Evolutionary conservation across 2,888 invertebrate genomes (phyloP), one percentile per base, ranked within the genome.

Genomic region (Itoplectis maculator): DNA sequence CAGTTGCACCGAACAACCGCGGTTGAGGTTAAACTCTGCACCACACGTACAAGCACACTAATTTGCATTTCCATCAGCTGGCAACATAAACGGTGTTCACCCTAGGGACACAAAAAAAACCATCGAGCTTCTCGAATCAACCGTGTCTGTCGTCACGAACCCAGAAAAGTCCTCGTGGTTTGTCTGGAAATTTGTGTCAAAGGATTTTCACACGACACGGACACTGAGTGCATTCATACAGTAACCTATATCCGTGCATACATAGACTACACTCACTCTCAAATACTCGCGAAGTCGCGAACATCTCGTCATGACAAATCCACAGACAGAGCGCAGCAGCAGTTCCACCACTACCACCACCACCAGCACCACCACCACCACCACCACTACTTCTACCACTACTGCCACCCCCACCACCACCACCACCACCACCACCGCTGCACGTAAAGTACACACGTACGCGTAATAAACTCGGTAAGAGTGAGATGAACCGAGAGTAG

Each of bases 271-370:
- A 61, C 72, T 47, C 59, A 77, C 84, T 81, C 75, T 84, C 66
- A 81, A 77, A 81, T 69, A 83, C 54, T 81, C 72, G 79, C 78
- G 82, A 59, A 74, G 69, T 75, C 81, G 87, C 29, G 85, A 85
- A 79, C 82, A 86, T 84, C 85, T 75, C 79, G 81, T 83, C 86
- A 82, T 65, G 79, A 80, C 82, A 77, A 77, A 77, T 77, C 49
- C 54, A 51, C 56, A 37, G 37, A 23, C 45, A 56, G 70, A 66
- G 42, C 35, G 66, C 18, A 63, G 63, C 29, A 35, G 29, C 56
- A 73, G 65, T 15, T 1, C n/a, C 47, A 47, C 40, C 18, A 56
- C 1, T 15, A 35, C n/a, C 23, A 66, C 56, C 29, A 47, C 42
- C 59, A 59, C 51, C 20, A 6, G 0, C 7, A 20, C 37, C 37